Base-by-base conservation (phyloP, 1,140 invertebrate genomes). In the Sminthurinus signatus region DNA sequence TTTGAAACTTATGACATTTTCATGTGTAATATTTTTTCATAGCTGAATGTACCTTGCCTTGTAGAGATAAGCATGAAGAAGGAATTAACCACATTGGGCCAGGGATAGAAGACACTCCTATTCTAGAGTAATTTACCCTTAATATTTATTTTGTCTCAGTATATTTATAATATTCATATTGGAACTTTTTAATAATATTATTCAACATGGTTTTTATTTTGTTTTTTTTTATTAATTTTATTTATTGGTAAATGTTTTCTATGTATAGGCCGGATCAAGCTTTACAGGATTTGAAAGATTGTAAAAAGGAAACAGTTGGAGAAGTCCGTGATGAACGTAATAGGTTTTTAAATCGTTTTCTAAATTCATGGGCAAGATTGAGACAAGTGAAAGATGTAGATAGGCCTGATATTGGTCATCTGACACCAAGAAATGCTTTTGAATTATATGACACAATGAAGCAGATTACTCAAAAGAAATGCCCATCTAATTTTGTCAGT, bases 11-110 rank as follows among this genome's bases (percentile, higher is more conserved):
- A 23, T 28, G 28, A 27, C 2, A 14, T 65, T 64, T n/a, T n/a
- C n/a, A n/a, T n/a, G n/a, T n/a, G n/a, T n/a, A n/a, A n/a, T n/a
- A n/a, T n/a, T n/a, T n/a, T n/a, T 32, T 36, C n/a, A 48, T 19
- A 65, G 63, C 63, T 1, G 63, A 65, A 21, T 65, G 63, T 23
- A 39, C 55, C 14, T 31, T 65, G 1, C 25, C 54, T 10, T 64
- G 62, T 31, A 54, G 21, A 46, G 3, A 19, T 29, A 42, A 2
- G n/a, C 12, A 59, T 27, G 23, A 14, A 15, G 10, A 8, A 10
- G 2, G 19, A 32, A 19, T 19, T 2, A 39, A 19, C 14, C 51
- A 36, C 15, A 5, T 36, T 36, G 2, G 17, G 3, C 50, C 27
- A 21, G 23, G 2, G 14, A 39, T 42, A 15, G n/a, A n/a, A n/a